A percentile compares a stretch with the other conserved stretches of the same genome.
These are phyloP conservation scores for Spermophilus dauricus DNA, from an alignment of 2,113 vertebrate species.

Conservation along the genomic window DNA sequence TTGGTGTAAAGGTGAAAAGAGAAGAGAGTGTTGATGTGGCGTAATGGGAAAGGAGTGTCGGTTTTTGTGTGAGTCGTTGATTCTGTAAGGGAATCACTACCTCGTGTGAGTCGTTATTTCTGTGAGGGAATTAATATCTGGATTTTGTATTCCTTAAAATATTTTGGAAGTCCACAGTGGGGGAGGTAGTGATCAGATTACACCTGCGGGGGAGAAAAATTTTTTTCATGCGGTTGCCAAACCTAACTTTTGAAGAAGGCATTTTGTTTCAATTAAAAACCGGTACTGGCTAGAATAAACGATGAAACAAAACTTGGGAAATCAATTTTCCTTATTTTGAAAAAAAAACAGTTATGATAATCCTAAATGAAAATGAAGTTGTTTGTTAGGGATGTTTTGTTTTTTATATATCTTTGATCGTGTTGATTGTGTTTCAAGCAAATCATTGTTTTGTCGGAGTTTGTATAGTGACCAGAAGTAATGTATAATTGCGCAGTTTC, in stretches of 20 bases:
- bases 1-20: constrained; percentile 61
- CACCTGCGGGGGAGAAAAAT: constrained; percentile 40
- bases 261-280: constrained; percentile 41
- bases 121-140: constrained; percentile 43
- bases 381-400: neutral
- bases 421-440: constrained; percentile 40
- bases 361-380: constrained; percentile 6
- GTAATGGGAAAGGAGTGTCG: neutral
- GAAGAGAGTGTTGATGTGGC: constrained; percentile 1
- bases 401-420: constrained; percentile 29
- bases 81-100: constrained; percentile 35
- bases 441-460: constrained; percentile 22
- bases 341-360: neutral
- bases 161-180: constrained; percentile 50
- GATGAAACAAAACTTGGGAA: constrained; percentile 26
- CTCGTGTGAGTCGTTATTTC: neutral
- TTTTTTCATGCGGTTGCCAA: neutral
- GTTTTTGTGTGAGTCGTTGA: neutral
- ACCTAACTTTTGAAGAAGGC: constrained; percentile 45
- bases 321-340: constrained; percentile 1
- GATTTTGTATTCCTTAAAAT: constrained; percentile 48
- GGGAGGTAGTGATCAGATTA: constrained; percentile 63
- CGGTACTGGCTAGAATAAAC: constrained; percentile 16
- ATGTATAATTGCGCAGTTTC: constrained; percentile 23
- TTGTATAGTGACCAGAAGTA: neutral